Evolutionary conservation across 2,888 invertebrate genomes (phyloP).

Genomic region (Drosophila kokeensis): DNA sequence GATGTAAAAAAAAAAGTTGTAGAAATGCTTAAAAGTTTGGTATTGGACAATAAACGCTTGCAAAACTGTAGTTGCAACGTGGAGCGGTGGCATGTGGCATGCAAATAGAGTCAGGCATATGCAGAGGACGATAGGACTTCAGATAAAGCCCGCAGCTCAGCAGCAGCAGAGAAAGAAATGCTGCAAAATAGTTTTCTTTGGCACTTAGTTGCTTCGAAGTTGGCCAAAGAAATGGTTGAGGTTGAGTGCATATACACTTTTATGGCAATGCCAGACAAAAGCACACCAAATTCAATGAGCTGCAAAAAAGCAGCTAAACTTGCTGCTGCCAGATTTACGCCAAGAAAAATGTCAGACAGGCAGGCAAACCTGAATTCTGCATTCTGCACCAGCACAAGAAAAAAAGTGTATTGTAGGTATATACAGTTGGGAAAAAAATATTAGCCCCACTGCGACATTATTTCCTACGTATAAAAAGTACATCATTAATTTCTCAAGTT

Average conservation of each 20-base stretch:
- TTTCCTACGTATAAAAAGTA: not conserved
- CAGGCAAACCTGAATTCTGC: conserved; percentile 34
- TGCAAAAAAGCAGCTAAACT: conserved; percentile 77
- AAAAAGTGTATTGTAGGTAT: not conserved
- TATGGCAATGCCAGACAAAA: conserved; percentile 76
- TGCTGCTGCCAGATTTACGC: conserved; percentile 76
- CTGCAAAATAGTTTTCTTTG: conserved; percentile 64
- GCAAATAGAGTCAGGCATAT: conserved; percentile 50
- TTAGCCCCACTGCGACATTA: not conserved
- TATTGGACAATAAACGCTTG: conserved; percentile 79
- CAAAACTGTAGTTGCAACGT: conserved; percentile 32
- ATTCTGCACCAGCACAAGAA: conserved; percentile 27
- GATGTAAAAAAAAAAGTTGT: conserved; percentile 47
- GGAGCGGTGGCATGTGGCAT: not conserved
- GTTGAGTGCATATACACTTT: conserved; percentile 49
- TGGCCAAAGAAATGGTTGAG: conserved; percentile 31
- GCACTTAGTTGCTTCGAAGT: conserved; percentile 65
- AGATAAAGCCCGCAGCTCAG: conserved; percentile 71
- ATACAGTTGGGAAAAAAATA: not conserved
- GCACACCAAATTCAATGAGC: conserved; percentile 78
- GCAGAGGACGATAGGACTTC: conserved; percentile 36
- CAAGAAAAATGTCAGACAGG: conserved; percentile 71
- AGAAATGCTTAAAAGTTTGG: conserved; percentile 72
- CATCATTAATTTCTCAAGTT: not conserved
- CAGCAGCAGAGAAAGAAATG: conserved; percentile 10